Evolutionary conservation across 2,113 vertebrate genomes (phyloP).

Genomic region (Greenwoodochromis staneri): DNA sequence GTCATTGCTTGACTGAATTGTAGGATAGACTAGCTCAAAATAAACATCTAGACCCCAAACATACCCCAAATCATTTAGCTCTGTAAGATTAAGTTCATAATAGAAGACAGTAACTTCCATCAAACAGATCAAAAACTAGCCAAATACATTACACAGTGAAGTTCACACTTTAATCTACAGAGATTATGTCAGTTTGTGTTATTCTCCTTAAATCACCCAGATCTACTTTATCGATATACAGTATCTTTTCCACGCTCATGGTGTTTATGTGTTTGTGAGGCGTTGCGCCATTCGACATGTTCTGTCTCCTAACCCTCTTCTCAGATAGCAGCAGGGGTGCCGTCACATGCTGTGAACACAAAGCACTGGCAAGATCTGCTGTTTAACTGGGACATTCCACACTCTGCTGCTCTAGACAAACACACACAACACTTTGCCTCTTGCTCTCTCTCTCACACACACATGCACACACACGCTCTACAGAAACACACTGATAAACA

Average conservation of each 20-base stretch:
- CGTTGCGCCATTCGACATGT: background rate
- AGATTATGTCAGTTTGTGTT: background rate
- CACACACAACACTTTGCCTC: background rate
- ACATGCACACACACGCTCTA: background rate
- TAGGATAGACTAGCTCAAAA: background rate
- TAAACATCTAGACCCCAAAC: background rate
- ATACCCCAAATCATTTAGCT: background rate
- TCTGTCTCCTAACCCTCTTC: background rate
- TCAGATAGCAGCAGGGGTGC: slow-evolving; percentile 21
- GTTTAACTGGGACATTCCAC: slow-evolving; percentile 55
- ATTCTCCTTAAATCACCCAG: background rate
- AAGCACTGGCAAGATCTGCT: slow-evolving; percentile 12
- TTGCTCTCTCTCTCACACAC: background rate
- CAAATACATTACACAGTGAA: background rate
- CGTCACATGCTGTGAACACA: slow-evolving; percentile 42
- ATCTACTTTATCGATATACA: background rate
- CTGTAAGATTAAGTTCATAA: background rate
- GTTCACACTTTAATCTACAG: background rate
- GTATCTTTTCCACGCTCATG: background rate
- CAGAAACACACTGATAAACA: background rate
- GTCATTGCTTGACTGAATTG: background rate
- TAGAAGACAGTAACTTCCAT: background rate
- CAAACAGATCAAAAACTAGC: background rate
- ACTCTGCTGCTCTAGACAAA: background rate
- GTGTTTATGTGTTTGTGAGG: background rate